Conservation (phyloP, 2,888 invertebrate species). For the Willowsia nigromaculata region DNA sequence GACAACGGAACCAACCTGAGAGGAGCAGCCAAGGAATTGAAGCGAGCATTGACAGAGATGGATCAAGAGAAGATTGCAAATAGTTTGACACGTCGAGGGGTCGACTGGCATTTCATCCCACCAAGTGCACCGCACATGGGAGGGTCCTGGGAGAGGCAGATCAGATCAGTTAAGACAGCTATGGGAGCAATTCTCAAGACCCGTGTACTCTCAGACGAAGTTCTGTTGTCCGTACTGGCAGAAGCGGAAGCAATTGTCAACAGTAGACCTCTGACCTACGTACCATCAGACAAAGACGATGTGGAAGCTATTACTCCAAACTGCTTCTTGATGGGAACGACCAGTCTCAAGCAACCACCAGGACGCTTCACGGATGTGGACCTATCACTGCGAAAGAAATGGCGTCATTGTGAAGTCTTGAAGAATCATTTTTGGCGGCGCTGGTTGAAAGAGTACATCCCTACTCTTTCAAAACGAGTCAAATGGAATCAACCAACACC, state of each 20-base stretch:
- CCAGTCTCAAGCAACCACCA: background rate
- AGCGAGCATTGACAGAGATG: background rate
- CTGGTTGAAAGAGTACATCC: conserved; percentile 15
- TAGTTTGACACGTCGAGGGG: background rate
- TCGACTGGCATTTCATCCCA: conserved; percentile 61
- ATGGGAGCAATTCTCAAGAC: background rate
- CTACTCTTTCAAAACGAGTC: background rate
- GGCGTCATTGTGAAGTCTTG: background rate
- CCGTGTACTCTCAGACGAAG: background rate
- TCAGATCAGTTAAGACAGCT: conserved; percentile 39
- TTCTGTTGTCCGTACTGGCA: background rate
- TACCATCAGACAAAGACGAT: background rate
- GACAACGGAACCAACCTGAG: conserved; percentile 41
- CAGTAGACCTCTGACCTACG: conserved; percentile 17
- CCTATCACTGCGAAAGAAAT: background rate
- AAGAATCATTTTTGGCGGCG: conserved; percentile 29
- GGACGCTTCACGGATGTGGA: conserved; percentile 32
- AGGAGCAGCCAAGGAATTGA: conserved; percentile 2
- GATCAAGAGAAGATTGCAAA: background rate
- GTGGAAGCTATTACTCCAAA: conserved; percentile 23
- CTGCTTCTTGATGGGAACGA: conserved; percentile 23
- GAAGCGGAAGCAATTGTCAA: conserved; percentile 29
- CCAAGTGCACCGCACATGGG: conserved; percentile 55
- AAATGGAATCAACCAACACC: background rate
- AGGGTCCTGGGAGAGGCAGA: conserved; percentile 64